These are phyloP conservation scores for Junonia oenone DNA, from an alignment of 2,888 invertebrate genomes.

Conservation along the genomic window DNA sequence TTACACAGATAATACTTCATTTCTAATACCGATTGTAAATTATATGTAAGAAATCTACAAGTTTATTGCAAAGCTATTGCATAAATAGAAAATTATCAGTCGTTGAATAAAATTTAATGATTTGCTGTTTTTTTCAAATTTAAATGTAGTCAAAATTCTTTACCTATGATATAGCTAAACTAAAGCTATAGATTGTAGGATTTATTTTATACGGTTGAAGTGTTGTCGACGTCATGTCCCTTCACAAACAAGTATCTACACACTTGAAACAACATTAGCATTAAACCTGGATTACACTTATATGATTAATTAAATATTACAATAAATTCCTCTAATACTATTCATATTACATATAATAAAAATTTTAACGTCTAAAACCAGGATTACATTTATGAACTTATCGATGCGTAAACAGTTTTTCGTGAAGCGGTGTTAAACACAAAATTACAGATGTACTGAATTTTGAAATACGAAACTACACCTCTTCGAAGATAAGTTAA, in stretches of 20 bases:
- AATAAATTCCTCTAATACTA: not conserved
- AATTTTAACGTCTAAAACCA: not conserved
- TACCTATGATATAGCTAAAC: not conserved
- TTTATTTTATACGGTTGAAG: not conserved
- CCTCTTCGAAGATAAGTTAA: too few relatives aligned
- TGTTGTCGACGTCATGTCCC: not conserved
- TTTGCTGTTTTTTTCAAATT: too few relatives aligned
- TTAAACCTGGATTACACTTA: too few relatives aligned
- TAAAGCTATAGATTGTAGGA: not conserved
- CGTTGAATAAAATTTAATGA: too few relatives aligned
- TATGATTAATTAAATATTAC: not conserved
- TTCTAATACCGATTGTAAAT: not conserved
- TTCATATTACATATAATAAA: not conserved
- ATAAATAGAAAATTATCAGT: too few relatives aligned
- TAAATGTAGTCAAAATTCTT: not conserved
- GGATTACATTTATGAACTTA: too few relatives aligned
- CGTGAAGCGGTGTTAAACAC: too few relatives aligned
- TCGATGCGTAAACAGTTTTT: too few relatives aligned
- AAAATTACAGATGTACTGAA: too few relatives aligned
- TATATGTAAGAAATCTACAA: not conserved
- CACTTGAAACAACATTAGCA: not conserved
- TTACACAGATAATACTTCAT: slow-evolving; percentile 3
- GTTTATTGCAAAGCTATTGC: not conserved
- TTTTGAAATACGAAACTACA: too few relatives aligned
- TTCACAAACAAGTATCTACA: not conserved